Evolutionary conservation across 2,113 vertebrate genomes (phyloP), one percentile per base, ranked within the genome.

Genomic region (Ia io): DNA sequence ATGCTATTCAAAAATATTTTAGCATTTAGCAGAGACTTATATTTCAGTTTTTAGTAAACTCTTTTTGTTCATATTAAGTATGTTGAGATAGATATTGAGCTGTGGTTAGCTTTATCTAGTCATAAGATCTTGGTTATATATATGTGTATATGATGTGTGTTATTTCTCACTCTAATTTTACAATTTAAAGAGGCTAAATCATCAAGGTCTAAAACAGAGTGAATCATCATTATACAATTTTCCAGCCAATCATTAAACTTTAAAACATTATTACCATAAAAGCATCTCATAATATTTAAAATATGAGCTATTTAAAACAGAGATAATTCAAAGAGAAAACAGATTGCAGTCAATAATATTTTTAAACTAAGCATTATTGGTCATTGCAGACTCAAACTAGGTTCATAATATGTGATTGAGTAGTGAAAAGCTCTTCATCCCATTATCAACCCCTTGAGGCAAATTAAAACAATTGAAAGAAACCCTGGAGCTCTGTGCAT

Each of bases 381-480:
- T 61, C 71, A 80, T 76, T 92, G 84, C 28, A 94, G 44, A 84
- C 37, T 89, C 74, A 28, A 71, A 84, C 4, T 65, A 73, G 25
- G 35, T 32, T 92, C 25, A 49, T 42, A 95, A 59, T 47, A 90
- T 37, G 44, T 89, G 56, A 93, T 1, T 86, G 47, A 77, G 14
- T 7, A 53, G n/a, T 82, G 71, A 84, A 96, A 96, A 88, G 30
- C 37, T 95, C 74, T 91, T 95, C 94, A 56, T 87, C 32, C 42
- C 77, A 94, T 95, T 93, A 97, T 51, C 65, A 86, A 77, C 88
- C 70, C 56, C 44, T 86, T 69, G 32, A 91, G 91, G 56, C 51
- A 86, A 95, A 93, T 95, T 83, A 86, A 86, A 96, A 95, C 42
- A 91, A 95, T 91, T 88, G 63, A 35, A 53, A 82, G 67, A 86